Conservation (phyloP, 2,113 vertebrate genomes). For the Catharus bicknelli region DNA sequence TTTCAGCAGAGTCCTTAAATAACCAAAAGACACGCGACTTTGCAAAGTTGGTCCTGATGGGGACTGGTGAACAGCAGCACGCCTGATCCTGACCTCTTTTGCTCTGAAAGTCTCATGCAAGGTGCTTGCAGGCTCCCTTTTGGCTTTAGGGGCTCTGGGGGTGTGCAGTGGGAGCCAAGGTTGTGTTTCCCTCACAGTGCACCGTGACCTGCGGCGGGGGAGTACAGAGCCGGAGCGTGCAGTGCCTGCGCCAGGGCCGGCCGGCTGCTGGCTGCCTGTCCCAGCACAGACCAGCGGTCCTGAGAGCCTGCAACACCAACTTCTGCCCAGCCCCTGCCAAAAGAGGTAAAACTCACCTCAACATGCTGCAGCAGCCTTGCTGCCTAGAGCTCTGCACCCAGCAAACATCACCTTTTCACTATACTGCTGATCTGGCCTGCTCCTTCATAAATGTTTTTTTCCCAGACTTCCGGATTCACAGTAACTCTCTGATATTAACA, state of each 20-base stretch:
- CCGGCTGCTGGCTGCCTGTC: constrained; percentile 80
- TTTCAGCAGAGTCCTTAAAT: background rate
- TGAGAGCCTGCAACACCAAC: constrained; percentile 92
- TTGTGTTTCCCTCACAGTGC: constrained; percentile 77
- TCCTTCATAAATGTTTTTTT: background rate
- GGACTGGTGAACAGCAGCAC: background rate
- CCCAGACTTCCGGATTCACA: background rate
- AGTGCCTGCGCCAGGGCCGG: constrained; percentile 88
- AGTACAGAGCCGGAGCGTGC: constrained; percentile 86
- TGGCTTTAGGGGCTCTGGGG: background rate
- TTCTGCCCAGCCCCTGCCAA: constrained; percentile 84
- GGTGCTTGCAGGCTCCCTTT: background rate
- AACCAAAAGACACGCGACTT: background rate
- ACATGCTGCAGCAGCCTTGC: background rate
- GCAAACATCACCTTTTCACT: background rate
- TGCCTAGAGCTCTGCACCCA: background rate
- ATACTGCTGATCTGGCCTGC: background rate
- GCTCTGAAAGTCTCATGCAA: background rate
- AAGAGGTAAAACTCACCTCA: constrained; percentile 65
- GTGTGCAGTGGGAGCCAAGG: background rate
- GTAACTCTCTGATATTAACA: background rate
- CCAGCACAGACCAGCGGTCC: constrained; percentile 85
- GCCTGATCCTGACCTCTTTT: background rate
- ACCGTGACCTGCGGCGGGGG: constrained; percentile 95
- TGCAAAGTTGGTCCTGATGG: background rate